Percentiles rank a stretch among this genome's conserved stretches.
phyloP scores from a whole-genome alignment of 2,797 vertebrate genomes.

The Manis javanica region DNA sequence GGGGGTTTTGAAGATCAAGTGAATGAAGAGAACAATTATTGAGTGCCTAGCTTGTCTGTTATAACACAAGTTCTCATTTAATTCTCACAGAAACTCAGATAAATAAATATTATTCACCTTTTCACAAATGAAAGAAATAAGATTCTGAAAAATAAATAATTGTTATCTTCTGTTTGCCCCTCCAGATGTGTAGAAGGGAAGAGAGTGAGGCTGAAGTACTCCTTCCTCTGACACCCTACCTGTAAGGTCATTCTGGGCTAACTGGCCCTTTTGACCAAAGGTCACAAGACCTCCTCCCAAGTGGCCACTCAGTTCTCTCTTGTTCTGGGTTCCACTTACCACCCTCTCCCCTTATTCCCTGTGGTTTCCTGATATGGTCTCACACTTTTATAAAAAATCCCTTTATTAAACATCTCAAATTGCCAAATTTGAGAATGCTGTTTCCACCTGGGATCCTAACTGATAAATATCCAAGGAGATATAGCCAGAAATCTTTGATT shows the following conservation, averaged over 20 bases:
- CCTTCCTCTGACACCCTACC: background rate
- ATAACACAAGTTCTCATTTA: background rate
- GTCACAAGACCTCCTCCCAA: background rate
- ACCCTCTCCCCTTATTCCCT: background rate
- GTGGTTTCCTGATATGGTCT: background rate
- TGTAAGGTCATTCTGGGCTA: background rate
- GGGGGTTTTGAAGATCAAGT: background rate
- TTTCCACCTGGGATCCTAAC: constrained; percentile 19
- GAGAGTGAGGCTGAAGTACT: background rate
- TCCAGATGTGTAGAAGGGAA: background rate
- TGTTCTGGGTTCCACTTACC: constrained; percentile 13
- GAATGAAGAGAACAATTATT: background rate
- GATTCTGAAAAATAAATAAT: background rate
- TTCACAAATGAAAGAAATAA: background rate
- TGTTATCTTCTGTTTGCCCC: background rate
- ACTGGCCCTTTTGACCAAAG: background rate
- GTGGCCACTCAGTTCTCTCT: background rate
- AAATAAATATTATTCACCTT: constrained; percentile 7
- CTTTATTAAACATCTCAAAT: constrained; percentile 20
- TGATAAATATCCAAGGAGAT: background rate
- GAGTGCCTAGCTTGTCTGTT: background rate
- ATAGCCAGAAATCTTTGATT: background rate
- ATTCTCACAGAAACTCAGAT: background rate
- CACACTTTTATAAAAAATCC: background rate
- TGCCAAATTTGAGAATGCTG: background rate